Evolutionary conservation across 2,113 vertebrate species (phyloP), one percentile per base, ranked within the genome.

Genomic region (Grantiella picta): DNA sequence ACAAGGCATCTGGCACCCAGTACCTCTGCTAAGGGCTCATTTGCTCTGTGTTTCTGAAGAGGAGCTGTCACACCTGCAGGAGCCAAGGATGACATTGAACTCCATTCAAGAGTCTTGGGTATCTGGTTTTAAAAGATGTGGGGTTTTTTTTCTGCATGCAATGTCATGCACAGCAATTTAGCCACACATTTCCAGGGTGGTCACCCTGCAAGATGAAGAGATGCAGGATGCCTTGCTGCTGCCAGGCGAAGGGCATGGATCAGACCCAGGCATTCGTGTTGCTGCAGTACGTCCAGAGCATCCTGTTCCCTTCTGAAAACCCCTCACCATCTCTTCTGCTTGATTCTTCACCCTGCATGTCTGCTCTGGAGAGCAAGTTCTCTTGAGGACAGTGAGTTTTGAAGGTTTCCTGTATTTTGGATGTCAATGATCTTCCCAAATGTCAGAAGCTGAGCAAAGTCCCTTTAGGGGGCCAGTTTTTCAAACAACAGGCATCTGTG

Each of bases 261-360:
- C 38, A 44, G n/a, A 83, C 4, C 12, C 23, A 45, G 2, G 1
- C 0, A 0, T 44, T 59, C 19, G 18, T 5, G 1, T 28, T 54
- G 22, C 56, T 82, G 60, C 52, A 61, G 12, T n/a, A 31, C 12
- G 12, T 63, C 45, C 54, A 89, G 36, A 60, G 38, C 15, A 68
- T 66, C 29, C 20, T 24, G 5, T 28, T 49, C 66, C 33, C 22
- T 61, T 29, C 56, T 40, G 25, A n/a, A 69, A 69, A 70, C 25
- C 6, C 18, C 15, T 15, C 42, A 47, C 19, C 0, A 1, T 28
- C 36, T 49, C 28, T 17, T 69, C 25, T 4, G 2, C 47, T 78
- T 4, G 7, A 8, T 65, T 88, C 24, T 70, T 60, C 20, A 29
- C 6, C 28, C 68, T 19, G 6, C 0, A 0, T 28, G 19, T 64